phyloP scores from a whole-genome alignment of 1,140 invertebrate genomes.

The Glossosoma conforme region DNA sequence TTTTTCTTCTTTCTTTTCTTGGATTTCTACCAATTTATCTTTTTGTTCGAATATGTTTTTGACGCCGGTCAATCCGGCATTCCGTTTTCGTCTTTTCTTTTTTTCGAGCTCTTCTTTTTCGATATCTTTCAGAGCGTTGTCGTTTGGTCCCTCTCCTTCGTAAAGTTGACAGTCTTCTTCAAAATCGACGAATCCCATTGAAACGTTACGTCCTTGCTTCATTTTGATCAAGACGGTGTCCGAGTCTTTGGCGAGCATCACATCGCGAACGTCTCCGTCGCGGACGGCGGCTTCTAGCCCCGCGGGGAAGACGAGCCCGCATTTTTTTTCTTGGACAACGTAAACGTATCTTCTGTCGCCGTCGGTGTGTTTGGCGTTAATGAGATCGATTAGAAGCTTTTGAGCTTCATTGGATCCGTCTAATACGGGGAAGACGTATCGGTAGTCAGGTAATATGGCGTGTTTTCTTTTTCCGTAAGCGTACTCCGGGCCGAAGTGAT shows the following conservation, averaged over 20 bases:
- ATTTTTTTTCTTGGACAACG: slow-evolving; percentile 65
- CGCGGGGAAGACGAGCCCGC: slow-evolving; percentile 69
- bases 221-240: slow-evolving; percentile 68
- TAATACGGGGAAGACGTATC: slow-evolving; percentile 67
- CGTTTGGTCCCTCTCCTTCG: slow-evolving; percentile 60
- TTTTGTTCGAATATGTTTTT: slow-evolving; percentile 76
- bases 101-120: slow-evolving; percentile 54
- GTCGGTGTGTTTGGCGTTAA: slow-evolving; percentile 56
- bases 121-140: slow-evolving; percentile 56
- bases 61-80: slow-evolving; percentile 53
- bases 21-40: slow-evolving; percentile 59
- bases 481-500: slow-evolving; percentile 54
- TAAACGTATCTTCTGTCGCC: slow-evolving; percentile 66
- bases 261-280: slow-evolving; percentile 69
- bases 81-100: slow-evolving; percentile 56
- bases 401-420: slow-evolving; percentile 62
- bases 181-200: slow-evolving; percentile 63
- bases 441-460: slow-evolving; percentile 62
- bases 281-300: slow-evolving; percentile 69
- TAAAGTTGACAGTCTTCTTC: slow-evolving; percentile 55
- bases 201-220: slow-evolving; percentile 66
- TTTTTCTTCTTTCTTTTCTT: slow-evolving; percentile 48
- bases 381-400: slow-evolving; percentile 54
- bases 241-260: slow-evolving; percentile 68
- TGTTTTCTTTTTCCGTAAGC: slow-evolving; percentile 60